These are phyloP conservation scores for Meloidogyne exigua DNA, from an alignment of 1,140 invertebrate species.

Conservation along the genomic window DNA sequence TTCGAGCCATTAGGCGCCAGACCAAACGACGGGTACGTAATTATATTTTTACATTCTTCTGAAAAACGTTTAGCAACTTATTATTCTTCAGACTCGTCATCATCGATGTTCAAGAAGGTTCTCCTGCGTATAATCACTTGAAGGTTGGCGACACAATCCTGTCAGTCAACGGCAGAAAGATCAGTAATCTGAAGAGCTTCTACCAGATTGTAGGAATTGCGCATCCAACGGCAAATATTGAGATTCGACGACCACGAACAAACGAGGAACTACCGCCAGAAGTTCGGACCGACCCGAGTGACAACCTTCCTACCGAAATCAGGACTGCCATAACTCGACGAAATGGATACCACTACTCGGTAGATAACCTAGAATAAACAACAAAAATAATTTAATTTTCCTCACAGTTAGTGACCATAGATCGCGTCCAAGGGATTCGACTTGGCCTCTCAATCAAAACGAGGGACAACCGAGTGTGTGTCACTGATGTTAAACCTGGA, in stretches of 20 bases:
- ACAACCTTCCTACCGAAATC: neutral
- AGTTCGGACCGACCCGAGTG: neutral
- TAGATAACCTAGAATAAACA: neutral
- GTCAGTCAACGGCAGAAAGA: neutral
- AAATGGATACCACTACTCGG: neutral
- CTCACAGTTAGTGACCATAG: neutral
- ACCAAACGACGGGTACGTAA: neutral
- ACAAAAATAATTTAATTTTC: neutral
- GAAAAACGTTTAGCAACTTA: neutral
- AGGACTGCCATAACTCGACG: neutral
- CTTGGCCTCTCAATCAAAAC: neutral
- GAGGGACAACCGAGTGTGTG: neutral
- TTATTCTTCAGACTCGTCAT: neutral
- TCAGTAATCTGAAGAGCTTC: neutral
- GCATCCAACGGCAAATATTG: neutral
- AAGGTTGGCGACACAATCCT: neutral
- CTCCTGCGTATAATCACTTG: neutral
- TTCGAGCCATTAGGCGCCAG: neutral
- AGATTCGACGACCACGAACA: conserved; percentile 3
- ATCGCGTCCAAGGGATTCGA: neutral
- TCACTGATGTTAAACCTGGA: neutral
- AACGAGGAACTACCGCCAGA: conserved; percentile 3
- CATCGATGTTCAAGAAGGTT: neutral
- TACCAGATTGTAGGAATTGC: neutral
- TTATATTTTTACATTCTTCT: neutral